These are phyloP conservation scores for Camptogramma bilineatum DNA, from an alignment of 2,888 invertebrate genomes.

Conservation along the genomic window DNA sequence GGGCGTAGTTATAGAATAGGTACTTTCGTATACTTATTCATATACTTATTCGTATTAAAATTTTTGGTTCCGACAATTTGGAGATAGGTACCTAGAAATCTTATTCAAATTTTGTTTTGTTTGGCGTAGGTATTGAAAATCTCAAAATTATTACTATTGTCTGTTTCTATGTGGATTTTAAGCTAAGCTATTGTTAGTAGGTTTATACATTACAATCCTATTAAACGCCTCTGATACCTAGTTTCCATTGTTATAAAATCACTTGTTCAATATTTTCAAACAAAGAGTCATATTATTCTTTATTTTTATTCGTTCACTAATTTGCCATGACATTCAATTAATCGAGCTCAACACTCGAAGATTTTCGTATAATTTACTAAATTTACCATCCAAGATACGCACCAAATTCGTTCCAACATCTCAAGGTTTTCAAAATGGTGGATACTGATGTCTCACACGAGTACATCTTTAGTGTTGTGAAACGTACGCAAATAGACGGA, in stretches of 20 bases:
- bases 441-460: slow-evolving; percentile 23
- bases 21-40: too few species aligned
- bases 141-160: too few species aligned
- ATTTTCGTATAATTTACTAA: slow-evolving; percentile 19
- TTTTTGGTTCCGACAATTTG: too few species aligned
- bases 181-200: too few species aligned
- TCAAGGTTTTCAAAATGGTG: slow-evolving; percentile 35
- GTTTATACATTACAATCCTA: too few species aligned
- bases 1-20: too few species aligned
- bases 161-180: too few species aligned
- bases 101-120: too few species aligned
- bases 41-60: too few species aligned
- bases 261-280: not conserved
- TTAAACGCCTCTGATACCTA: too few species aligned
- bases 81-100: too few species aligned
- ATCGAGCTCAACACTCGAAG: slow-evolving; percentile 8
- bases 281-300: slow-evolving; percentile 11
- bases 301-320: slow-evolving; percentile 24
- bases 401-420: slow-evolving; percentile 31
- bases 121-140: too few species aligned
- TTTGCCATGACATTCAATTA: slow-evolving; percentile 24
- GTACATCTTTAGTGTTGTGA: slow-evolving; percentile 18
- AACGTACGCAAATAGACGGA: not conserved
- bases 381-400: slow-evolving; percentile 25
- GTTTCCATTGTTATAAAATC: not conserved